These are phyloP conservation scores for Nineta flava DNA, from an alignment of 2,888 invertebrate species.

Conservation along the genomic window DNA sequence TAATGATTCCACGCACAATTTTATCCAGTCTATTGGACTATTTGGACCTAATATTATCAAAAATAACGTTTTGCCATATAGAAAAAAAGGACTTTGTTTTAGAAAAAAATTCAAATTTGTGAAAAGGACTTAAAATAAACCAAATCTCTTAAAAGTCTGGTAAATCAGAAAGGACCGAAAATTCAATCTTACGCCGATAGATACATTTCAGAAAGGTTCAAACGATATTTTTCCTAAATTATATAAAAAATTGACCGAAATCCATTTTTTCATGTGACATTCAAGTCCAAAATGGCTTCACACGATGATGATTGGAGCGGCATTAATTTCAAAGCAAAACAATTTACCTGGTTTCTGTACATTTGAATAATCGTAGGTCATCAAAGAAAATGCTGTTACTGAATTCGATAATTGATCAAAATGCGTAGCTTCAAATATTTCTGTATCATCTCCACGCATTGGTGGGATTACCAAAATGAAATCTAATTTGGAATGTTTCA, in stretches of 20 bases:
- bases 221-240: too few species aligned
- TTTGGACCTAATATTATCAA: slow-evolving; percentile 75
- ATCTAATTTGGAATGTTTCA: slow-evolving; percentile 39
- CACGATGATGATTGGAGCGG: too few species aligned
- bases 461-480: slow-evolving; percentile 72
- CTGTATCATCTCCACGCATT: slow-evolving; percentile 41
- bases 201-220: too few species aligned
- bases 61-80: slow-evolving; percentile 11
- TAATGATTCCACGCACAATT: slow-evolving; percentile 56
- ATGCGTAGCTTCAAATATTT: slow-evolving; percentile 56
- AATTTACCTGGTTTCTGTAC: slow-evolving; percentile 55
- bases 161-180: too few species aligned
- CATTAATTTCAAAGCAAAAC: not conserved
- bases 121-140: too few species aligned
- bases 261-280: too few species aligned
- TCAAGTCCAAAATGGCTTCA: too few species aligned
- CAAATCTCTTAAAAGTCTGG: too few species aligned
- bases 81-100: not conserved
- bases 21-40: slow-evolving; percentile 73
- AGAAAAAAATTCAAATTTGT: too few species aligned
- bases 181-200: too few species aligned
- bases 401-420: slow-evolving; percentile 61
- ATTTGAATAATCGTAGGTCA: slow-evolving; percentile 90
- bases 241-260: too few species aligned
- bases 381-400: slow-evolving; percentile 79